These are phyloP conservation scores for Zoroaster sp. DNA, from an alignment of 53 echinoderm and acorn worm genomes.

Conservation along the genomic window DNA sequence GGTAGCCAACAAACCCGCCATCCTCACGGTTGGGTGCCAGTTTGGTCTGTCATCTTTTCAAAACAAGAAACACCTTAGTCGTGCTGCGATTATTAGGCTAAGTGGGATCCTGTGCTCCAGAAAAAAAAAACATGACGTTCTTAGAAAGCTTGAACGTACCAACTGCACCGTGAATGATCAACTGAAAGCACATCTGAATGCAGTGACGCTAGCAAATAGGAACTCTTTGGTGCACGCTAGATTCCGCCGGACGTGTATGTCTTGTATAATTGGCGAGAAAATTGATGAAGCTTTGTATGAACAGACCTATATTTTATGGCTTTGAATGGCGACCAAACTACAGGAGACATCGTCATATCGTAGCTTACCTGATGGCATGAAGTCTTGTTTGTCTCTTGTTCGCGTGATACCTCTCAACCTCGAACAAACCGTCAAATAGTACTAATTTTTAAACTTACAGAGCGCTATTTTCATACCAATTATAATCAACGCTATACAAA, in stretches of 20 bases:
- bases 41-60: background rate
- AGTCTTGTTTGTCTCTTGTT: too few species aligned
- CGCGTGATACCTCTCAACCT: too few species aligned
- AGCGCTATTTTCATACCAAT: too few species aligned
- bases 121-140: background rate
- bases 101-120: background rate
- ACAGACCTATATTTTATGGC: background rate
- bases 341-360: too few species aligned
- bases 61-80: background rate
- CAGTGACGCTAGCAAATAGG: background rate
- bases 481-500: too few species aligned
- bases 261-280: background rate
- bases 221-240: background rate
- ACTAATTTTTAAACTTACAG: too few species aligned
- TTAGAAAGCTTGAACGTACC: background rate
- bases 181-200: background rate
- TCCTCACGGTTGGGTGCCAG: background rate
- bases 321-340: background rate
- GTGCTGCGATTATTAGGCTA: background rate
- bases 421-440: too few species aligned
- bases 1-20: background rate
- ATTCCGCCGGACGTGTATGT: background rate
- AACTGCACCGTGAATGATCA: background rate
- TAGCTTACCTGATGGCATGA: too few species aligned
- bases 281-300: background rate